Percentiles rank a stretch among this genome's conserved stretches.
Conservation (phyloP, 2,797 vertebrate species). For the Hafferia zeledoni region DNA sequence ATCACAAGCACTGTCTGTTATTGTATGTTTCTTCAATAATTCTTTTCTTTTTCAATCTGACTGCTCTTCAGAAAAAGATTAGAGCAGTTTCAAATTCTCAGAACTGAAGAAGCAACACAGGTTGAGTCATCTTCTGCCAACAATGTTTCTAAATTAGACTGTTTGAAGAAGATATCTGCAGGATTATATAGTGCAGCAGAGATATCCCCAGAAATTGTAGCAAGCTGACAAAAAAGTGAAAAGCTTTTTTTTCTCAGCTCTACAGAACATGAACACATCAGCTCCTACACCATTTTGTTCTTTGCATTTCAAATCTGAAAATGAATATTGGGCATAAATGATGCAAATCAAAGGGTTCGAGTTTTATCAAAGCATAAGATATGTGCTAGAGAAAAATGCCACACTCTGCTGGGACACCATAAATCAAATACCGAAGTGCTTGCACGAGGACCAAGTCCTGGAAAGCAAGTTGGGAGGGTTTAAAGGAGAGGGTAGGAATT, state of each 20-base stretch:
- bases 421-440: background rate
- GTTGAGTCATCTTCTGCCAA: constrained; percentile 67
- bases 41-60: constrained; percentile 12
- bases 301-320: constrained; percentile 22
- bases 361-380: background rate
- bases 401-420: background rate
- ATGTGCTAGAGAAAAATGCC: background rate
- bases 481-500: background rate
- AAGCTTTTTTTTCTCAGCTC: constrained; percentile 41
- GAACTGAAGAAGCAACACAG: constrained; percentile 43
- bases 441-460: background rate
- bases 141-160: constrained; percentile 66
- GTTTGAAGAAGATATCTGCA: constrained; percentile 47
- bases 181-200: constrained; percentile 56
- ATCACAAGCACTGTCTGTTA: background rate
- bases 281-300: constrained; percentile 54
- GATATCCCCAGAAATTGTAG: constrained; percentile 53
- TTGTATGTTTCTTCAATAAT: background rate
- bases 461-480: background rate
- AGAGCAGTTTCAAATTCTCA: constrained; percentile 38
- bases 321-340: constrained; percentile 3
- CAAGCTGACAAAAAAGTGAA: constrained; percentile 60
- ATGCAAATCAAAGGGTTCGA: background rate
- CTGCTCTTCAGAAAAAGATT: constrained; percentile 42
- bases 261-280: constrained; percentile 36